phyloP scores from a whole-genome alignment of 2,797 vertebrate genomes.

The Melanotaenia maccullochi region DNA sequence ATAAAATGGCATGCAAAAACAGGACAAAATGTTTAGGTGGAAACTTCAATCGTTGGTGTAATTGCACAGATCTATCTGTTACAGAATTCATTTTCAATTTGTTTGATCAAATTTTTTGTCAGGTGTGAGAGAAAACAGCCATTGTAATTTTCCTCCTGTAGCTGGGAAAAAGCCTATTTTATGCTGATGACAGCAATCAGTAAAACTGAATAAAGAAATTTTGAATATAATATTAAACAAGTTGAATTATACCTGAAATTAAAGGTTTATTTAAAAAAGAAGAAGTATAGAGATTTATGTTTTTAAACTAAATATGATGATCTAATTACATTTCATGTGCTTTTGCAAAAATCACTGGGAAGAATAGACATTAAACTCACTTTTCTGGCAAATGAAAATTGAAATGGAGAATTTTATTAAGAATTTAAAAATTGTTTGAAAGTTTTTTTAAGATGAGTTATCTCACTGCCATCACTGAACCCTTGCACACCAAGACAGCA shows the following conservation, averaged over 20 bases:
- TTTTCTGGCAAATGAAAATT: background rate
- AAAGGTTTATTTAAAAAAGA: background rate
- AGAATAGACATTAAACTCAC: background rate
- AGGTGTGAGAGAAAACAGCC: no score
- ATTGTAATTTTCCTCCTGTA: background rate
- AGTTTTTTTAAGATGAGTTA: background rate
- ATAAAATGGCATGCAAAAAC: constrained; percentile 59
- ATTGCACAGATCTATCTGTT: constrained; percentile 46
- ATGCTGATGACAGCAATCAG: constrained; percentile 7
- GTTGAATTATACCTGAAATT: background rate
- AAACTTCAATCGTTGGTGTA: constrained; percentile 45
- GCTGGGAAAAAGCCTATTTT: background rate
- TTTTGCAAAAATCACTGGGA: background rate
- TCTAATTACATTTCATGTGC: background rate
- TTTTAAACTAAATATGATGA: no score
- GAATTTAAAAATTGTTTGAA: background rate
- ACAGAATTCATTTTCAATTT: constrained; percentile 54
- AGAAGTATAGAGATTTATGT: background rate
- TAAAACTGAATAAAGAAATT: constrained; percentile 6
- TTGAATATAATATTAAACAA: constrained; percentile 2
- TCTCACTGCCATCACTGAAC: background rate
- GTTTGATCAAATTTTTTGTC: background rate
- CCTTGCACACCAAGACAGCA: no score
- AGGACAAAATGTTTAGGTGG: constrained; percentile 38
- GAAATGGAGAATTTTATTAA: background rate